These are phyloP conservation scores for Drosophila macrospina DNA, from an alignment of 2,888 invertebrate species.

Conservation along the genomic window DNA sequence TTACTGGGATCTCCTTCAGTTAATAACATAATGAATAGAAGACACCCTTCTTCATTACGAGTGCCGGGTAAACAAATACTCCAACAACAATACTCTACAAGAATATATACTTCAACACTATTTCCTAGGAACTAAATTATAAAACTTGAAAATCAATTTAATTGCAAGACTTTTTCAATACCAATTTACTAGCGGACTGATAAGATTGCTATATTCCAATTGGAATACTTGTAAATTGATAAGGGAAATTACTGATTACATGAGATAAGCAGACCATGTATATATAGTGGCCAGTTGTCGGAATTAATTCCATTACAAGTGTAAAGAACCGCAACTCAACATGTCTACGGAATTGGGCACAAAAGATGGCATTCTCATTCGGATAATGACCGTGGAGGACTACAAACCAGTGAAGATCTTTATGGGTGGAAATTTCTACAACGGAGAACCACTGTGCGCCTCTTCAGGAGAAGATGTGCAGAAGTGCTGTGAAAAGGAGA, in stretches of 20 bases:
- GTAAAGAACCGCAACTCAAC: not conserved
- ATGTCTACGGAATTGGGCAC: slow-evolving; percentile 39
- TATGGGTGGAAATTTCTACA: slow-evolving; percentile 49
- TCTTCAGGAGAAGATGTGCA: slow-evolving; percentile 44
- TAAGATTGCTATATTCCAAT: not conserved
- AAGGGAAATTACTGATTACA: slow-evolving; percentile 1
- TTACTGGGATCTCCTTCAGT: no score
- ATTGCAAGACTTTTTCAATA: not conserved
- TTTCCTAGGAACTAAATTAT: not conserved
- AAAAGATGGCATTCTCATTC: slow-evolving; percentile 46
- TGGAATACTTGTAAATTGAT: not conserved
- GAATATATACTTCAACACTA: not conserved
- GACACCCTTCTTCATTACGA: not conserved
- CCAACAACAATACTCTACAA: no score
- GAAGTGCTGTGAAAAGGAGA: slow-evolving; percentile 33
- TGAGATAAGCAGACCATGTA: slow-evolving; percentile 19
- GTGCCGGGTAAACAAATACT: no score
- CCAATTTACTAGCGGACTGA: slow-evolving; percentile 2
- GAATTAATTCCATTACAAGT: not conserved
- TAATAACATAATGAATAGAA: not conserved
- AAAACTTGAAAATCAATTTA: not conserved
- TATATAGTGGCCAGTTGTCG: slow-evolving; percentile 17
- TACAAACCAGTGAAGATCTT: slow-evolving; percentile 42
- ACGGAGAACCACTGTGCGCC: slow-evolving; percentile 43
- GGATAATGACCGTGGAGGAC: slow-evolving; percentile 46